These are phyloP conservation scores for Cygnus buccinator DNA, from an alignment of 2,113 vertebrate genomes.

Conservation along the genomic window DNA sequence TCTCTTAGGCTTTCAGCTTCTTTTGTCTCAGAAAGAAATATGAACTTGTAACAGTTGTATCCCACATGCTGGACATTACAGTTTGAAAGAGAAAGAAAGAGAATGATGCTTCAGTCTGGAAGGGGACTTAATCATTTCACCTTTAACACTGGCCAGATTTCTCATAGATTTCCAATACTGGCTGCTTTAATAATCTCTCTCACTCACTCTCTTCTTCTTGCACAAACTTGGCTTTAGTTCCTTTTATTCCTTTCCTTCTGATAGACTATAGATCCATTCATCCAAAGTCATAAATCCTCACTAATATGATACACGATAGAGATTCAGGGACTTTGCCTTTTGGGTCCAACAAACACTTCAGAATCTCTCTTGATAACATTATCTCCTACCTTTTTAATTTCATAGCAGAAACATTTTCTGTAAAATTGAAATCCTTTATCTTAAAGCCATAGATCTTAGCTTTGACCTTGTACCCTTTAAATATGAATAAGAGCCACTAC, in stretches of 20 bases:
- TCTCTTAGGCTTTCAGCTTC: not conserved
- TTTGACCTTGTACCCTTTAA: slow-evolving; percentile 31
- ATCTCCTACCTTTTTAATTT: slow-evolving; percentile 53
- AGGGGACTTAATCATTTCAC: slow-evolving; percentile 29
- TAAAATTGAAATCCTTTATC: slow-evolving; percentile 64
- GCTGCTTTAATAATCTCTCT: slow-evolving; percentile 11
- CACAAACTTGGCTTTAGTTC: not conserved
- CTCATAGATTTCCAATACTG: slow-evolving; percentile 24
- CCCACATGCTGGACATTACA: not conserved
- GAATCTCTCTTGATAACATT: slow-evolving; percentile 41
- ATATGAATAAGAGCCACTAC: not conserved
- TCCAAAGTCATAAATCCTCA: slow-evolving; percentile 49
- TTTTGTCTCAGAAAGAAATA: not conserved
- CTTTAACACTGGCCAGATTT: not conserved
- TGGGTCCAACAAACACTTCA: not conserved
- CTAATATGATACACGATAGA: not conserved
- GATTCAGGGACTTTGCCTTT: slow-evolving; percentile 34
- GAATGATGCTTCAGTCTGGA: not conserved
- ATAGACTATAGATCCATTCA: not conserved
- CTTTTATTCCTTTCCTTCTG: slow-evolving; percentile 17
- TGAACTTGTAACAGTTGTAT: not conserved
- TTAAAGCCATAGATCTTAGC: slow-evolving; percentile 19
- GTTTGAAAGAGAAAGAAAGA: not conserved
- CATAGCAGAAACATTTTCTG: slow-evolving; percentile 30
- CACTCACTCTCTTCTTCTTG: not conserved